Evolutionary conservation across 2,113 vertebrate genomes (phyloP), one percentile per base, ranked within the genome.

Genomic region (Tragelaphus strepsiceros): DNA sequence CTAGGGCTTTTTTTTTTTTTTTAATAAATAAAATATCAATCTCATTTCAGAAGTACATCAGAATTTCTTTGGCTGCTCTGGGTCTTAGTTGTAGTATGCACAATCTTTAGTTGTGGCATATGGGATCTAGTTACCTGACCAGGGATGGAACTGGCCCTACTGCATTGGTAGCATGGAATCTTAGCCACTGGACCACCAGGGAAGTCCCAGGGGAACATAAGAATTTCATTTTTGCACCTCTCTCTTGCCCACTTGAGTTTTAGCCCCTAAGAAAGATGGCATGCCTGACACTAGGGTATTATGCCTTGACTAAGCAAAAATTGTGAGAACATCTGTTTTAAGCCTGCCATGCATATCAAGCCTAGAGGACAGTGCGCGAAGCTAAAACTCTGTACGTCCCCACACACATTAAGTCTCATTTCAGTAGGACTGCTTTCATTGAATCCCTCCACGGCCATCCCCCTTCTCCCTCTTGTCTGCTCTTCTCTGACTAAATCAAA

Each of bases 401-500:
- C 7, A 1, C 10, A 4, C 30, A 15, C 16, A 22, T 39, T 11
- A 21, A 15, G 46, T 13, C 6, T 15, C 24, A 10, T 13, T 24
- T 78, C n/a, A 5, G 0, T 0, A 53, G 30, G 22, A 10, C 2
- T 2, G 11, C 46, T n/a, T 49, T 89, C 59, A n/a, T 1, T 30
- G 85, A 77, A 10, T 61, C 35, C 21, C n/a, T 81, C 22, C 35
- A 24, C 3, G 6, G 51, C 21, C 6, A 28, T 58, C 21, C 4
- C 17, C 1, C 17, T 22, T 15, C 32, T 22, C 39, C 49, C 49
- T 28, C 26, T 83, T 24, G 32, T 67, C 51, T 61, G 35, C 24
- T 64, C 32, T 10, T 11, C 12, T 32, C 30, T 24, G 35, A 22
- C 5, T 16, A 81, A 88, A 83, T 61, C 19, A 83, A 74, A 26